Evolutionary conservation across 1,140 invertebrate genomes (phyloP).

Genomic region (Apis dorsata): DNA sequence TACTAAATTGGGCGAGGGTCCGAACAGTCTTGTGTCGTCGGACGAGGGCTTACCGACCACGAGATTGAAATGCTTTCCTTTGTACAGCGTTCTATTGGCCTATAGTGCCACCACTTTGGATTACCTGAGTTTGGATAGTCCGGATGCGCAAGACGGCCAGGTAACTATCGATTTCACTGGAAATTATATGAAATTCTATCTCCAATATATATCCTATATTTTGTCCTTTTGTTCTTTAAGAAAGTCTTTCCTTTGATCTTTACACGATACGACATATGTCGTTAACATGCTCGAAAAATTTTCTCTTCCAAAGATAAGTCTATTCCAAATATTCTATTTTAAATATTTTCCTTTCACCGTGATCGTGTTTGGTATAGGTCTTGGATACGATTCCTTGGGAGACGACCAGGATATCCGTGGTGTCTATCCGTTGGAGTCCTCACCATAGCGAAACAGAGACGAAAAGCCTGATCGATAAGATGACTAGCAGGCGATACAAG

Average conservation of each 20-base stretch:
- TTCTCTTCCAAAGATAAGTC: background rate
- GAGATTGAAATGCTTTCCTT: conserved; percentile 90
- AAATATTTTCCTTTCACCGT: background rate
- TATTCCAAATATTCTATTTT: background rate
- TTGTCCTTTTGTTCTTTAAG: background rate
- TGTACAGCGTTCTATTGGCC: conserved; percentile 89
- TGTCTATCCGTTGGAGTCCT: conserved; percentile 76
- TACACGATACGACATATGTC: background rate
- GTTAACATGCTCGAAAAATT: background rate
- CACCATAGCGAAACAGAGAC: conserved; percentile 74
- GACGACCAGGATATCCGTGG: conserved; percentile 74
- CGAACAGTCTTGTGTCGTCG: conserved; percentile 78
- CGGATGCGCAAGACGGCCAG: conserved; percentile 73
- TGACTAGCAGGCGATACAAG: conserved; percentile 72
- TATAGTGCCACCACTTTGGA: conserved; percentile 86
- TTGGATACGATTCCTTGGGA: conserved; percentile 79
- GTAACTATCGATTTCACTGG: conserved; percentile 35
- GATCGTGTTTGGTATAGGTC: conserved; percentile 65
- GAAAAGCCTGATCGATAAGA: conserved; percentile 74
- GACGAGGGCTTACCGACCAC: conserved; percentile 80
- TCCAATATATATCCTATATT: background rate
- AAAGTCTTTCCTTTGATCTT: background rate
- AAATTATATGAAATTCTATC: background rate
- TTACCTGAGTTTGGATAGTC: conserved; percentile 85
- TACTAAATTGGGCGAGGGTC: conserved; percentile 81